phyloP scores from a whole-genome alignment of 1,140 invertebrate species.

The Hyposmocoma kahamanoa region DNA sequence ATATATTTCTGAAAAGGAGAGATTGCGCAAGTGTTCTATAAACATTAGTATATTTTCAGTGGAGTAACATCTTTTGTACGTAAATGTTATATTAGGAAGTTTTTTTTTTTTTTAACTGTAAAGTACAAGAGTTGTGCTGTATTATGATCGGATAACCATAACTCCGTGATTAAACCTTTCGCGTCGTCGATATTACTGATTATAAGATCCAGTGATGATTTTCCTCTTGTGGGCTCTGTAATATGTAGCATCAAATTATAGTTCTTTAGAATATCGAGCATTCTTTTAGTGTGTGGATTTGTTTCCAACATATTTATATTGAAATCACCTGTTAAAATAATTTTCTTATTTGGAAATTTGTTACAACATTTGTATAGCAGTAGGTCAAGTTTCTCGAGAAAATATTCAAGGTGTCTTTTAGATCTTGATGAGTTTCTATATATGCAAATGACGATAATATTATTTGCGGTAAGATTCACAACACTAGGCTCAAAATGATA shows the following conservation, averaged over 20 bases:
- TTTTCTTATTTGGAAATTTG: not conserved
- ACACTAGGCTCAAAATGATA: not conserved
- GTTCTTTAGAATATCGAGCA: not conserved
- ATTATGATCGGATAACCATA: not conserved
- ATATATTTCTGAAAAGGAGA: not conserved
- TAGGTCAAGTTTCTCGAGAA: not conserved
- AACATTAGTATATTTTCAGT: not conserved
- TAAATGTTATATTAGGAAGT: not conserved
- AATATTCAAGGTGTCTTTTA: not conserved
- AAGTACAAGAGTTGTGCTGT: not conserved
- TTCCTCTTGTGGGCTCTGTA: not conserved
- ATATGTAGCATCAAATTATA: not conserved
- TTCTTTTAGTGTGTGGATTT: not conserved
- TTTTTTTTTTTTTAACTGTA: not conserved
- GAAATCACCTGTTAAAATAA: not conserved
- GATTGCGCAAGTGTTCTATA: not conserved
- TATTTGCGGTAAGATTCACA: not conserved
- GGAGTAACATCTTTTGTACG: not conserved
- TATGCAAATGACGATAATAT: not conserved
- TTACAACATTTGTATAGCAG: not conserved
- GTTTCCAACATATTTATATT: not conserved
- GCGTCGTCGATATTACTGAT: not conserved
- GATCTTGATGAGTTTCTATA: not conserved
- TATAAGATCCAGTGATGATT: not conserved
- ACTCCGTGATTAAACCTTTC: not conserved